These are phyloP conservation scores for Nannoperca obscura DNA, from an alignment of 2,797 vertebrate species.

Conservation along the genomic window DNA sequence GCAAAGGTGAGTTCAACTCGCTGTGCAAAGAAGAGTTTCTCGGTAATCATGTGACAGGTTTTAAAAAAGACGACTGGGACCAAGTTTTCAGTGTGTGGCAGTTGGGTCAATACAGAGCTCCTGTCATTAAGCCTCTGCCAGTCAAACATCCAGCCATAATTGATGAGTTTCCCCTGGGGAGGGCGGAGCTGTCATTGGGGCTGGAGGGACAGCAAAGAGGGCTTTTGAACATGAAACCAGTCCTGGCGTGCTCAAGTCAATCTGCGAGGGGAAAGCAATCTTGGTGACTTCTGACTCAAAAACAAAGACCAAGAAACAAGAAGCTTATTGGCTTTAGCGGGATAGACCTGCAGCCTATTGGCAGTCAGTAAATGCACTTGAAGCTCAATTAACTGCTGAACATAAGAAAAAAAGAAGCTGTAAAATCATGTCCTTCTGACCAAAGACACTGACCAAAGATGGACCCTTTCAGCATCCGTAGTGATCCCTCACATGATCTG, in stretches of 20 bases:
- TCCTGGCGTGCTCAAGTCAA: slow-evolving; percentile 59
- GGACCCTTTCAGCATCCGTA: slow-evolving; percentile 10
- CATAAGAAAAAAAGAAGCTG: slow-evolving; percentile 1
- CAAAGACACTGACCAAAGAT: slow-evolving; percentile 3
- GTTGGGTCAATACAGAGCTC: slow-evolving; percentile 83
- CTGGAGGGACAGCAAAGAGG: slow-evolving; percentile 59
- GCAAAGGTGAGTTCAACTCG: slow-evolving; percentile 33
- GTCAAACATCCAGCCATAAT: slow-evolving; percentile 86
- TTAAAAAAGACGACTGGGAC: slow-evolving; percentile 74
- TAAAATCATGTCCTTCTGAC: slow-evolving; percentile 10
- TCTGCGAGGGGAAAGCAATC: slow-evolving; percentile 49
- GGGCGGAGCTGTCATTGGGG: slow-evolving; percentile 73
- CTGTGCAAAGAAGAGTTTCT: slow-evolving; percentile 55
- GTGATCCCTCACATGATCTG: slow-evolving; percentile 39
- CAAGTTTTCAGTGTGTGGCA: slow-evolving; percentile 80
- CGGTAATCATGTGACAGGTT: slow-evolving; percentile 77
- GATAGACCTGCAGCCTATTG: slow-evolving; percentile 42
- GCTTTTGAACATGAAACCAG: slow-evolving; percentile 57
- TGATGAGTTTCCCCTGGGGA: slow-evolving; percentile 83
- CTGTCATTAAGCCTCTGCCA: slow-evolving; percentile 86
- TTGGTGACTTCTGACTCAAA: slow-evolving; percentile 54
- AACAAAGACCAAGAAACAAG: slow-evolving; percentile 61
- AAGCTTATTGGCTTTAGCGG: slow-evolving; percentile 65
- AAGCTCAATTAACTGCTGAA: slow-evolving; percentile 50
- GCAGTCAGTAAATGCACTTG: slow-evolving; percentile 45